These are phyloP conservation scores for Neodiprion lecontei DNA, from an alignment of 1,140 invertebrate genomes.

Conservation along the genomic window DNA sequence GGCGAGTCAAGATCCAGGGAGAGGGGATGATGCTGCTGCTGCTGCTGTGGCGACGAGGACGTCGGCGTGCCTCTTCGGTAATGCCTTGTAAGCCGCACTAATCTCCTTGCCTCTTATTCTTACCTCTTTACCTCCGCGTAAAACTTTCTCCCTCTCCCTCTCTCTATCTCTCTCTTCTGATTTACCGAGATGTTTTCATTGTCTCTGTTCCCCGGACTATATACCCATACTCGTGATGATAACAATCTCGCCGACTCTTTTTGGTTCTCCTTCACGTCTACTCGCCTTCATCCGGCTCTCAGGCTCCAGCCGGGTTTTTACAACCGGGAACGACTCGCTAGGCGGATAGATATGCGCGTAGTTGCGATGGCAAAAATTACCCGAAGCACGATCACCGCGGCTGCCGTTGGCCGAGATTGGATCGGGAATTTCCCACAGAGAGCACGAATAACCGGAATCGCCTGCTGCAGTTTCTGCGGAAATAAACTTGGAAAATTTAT, in stretches of 20 bases:
- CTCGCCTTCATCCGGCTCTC: too few relatives aligned
- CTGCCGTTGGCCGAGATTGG: too few relatives aligned
- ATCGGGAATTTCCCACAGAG: too few relatives aligned
- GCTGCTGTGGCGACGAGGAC: not conserved
- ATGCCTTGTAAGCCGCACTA: conserved; percentile 52
- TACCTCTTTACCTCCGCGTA: not conserved
- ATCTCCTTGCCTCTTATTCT: conserved; percentile 45
- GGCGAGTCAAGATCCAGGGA: not conserved
- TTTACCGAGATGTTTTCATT: conserved; percentile 57
- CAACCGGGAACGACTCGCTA: too few relatives aligned
- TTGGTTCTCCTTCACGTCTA: not conserved
- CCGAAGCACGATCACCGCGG: too few relatives aligned
- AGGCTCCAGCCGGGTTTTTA: too few relatives aligned
- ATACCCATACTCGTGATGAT: not conserved
- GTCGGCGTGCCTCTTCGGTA: conserved; percentile 34
- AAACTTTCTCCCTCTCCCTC: too few relatives aligned
- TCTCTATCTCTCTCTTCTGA: conserved; percentile 33
- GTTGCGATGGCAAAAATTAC: too few relatives aligned
- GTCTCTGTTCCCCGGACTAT: conserved; percentile 33
- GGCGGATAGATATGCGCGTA: too few relatives aligned
- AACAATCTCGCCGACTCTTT: conserved; percentile 4
- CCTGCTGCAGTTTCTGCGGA: not conserved
- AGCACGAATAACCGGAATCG: too few relatives aligned
- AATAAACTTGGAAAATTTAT: not conserved
- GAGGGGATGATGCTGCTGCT: not conserved